Percentiles rank a stretch among this genome's conserved stretches.
Conservation (phyloP, 2,113 vertebrate genomes). For the Ciconia boyciana region DNA sequence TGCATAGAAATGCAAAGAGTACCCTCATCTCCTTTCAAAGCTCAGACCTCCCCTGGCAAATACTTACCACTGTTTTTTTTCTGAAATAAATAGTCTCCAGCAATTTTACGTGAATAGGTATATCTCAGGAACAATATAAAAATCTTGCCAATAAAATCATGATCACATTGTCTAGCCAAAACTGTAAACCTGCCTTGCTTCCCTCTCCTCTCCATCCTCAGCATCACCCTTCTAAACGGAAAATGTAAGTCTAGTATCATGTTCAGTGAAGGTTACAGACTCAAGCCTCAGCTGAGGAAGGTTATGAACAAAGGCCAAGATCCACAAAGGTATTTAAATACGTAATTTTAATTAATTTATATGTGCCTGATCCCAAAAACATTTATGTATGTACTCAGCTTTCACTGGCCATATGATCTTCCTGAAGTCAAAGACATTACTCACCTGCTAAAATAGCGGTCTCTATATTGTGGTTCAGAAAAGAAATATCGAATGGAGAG, state of each 20-base stretch:
- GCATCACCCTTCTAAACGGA: not conserved
- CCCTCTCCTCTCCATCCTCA: not conserved
- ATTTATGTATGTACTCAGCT: slow-evolving; percentile 4
- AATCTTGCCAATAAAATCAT: not conserved
- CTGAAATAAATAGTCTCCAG: not conserved
- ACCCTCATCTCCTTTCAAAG: not conserved
- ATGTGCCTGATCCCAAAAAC: not conserved
- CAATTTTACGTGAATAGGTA: not conserved
- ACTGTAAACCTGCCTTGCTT: not conserved
- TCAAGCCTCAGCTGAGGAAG: not conserved
- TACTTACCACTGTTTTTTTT: not conserved
- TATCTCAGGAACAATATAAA: not conserved
- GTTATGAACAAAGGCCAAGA: slow-evolving; percentile 32
- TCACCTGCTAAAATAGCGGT: not conserved
- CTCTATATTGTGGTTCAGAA: not conserved
- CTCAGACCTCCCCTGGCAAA: not conserved
- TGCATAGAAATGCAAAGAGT: not conserved
- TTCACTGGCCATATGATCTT: not conserved
- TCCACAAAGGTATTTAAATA: slow-evolving; percentile 33
- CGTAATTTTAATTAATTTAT: slow-evolving; percentile 20
- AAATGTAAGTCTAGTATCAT: not conserved
- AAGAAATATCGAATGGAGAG: not conserved
- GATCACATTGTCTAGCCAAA: not conserved
- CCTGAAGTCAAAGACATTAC: not conserved
- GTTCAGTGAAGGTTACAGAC: not conserved